Percentiles rank a stretch among this genome's conserved stretches.
These are phyloP conservation scores for Metaphire vulgaris DNA, from an alignment of 1,140 invertebrate species.

Conservation along the genomic window DNA sequence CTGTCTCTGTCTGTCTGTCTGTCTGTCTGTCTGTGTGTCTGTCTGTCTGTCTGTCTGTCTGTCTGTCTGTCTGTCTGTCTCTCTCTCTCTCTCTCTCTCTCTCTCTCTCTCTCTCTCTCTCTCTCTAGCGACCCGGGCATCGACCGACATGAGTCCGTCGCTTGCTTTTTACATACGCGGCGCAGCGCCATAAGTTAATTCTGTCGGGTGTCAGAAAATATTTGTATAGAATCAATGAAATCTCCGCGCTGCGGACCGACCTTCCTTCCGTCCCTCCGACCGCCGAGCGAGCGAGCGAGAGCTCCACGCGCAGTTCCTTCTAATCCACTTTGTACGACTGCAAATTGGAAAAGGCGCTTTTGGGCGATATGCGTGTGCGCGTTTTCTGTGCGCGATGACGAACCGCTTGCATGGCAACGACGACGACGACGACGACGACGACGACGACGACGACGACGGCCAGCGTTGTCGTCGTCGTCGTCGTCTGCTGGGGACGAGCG, in stretches of 20 bases:
- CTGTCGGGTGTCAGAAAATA: background rate
- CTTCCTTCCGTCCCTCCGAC: background rate
- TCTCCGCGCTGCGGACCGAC: background rate
- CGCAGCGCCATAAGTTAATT: constrained; percentile 3
- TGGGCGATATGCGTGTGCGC: background rate
- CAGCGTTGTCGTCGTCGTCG: background rate
- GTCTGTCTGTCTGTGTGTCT: constrained; percentile 17
- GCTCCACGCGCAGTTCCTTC: no score
- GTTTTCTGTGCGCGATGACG: background rate
- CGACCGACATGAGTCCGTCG: background rate
- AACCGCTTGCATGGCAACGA: background rate
- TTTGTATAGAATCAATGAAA: constrained; percentile 1
- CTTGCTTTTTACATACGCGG: background rate
- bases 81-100: constrained; percentile 15
- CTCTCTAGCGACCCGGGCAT: background rate
- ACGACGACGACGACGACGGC: background rate
- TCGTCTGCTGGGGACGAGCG: background rate
- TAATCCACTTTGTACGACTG: background rate
- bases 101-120: background rate
- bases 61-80: background rate
- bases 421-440: background rate
- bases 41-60: constrained; percentile 15
- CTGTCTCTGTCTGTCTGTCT: constrained; percentile 25
- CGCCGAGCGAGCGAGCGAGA: no score
- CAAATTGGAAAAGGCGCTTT: constrained; percentile 2